Base-by-base conservation (phyloP, 2,113 vertebrate species). In the Aegotheles bennettii region DNA sequence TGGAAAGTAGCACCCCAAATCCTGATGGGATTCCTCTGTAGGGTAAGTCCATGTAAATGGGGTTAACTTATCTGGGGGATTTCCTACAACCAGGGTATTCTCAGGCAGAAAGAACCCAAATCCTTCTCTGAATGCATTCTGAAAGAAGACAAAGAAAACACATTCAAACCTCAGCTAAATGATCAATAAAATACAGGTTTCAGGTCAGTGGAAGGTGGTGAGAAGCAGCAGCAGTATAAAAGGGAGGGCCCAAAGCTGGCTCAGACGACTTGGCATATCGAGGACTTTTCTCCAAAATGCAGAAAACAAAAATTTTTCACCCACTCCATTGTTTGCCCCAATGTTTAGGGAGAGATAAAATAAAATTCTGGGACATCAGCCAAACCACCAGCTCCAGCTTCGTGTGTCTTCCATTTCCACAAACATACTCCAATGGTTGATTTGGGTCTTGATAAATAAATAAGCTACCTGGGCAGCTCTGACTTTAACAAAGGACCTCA, bases 371-470 rank as follows among this genome's bases (percentile, higher is more conserved):
- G 25, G 15, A 45, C 1, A 1, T 54, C 73, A 87, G 48, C 28
- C 33, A 60, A 92, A 56, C 15, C 9, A 45, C 14, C 8, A 83
- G 26, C 18, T 79, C 33, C 38, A 85, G 28, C 47, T 74, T 65
- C 10, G 6, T 16, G 11, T 8, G 35, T 35, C 28, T 61, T 16
- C 31, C 5, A 15, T 67, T 91, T 87, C 61, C 21, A 43, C 0
- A 0, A 13, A 36, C 20, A 8, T 36, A 70, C 14, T 43, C 65
- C 3, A 0, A 50, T 33, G 3, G 5, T 16, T 12, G 7, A n/a
- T 50, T 65, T 21, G 43, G 33, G 43, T 36, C n/a, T 83, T 15
- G 23, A 67, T 51, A 68, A 75, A 40, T 13, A 35, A n/a, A 43
- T 12, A 57, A 53, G 36, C 20, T 31, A 7, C 16, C 12, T 2